Conservation (phyloP, 2,888 invertebrate genomes). For the Zygogramma bicolorata region DNA sequence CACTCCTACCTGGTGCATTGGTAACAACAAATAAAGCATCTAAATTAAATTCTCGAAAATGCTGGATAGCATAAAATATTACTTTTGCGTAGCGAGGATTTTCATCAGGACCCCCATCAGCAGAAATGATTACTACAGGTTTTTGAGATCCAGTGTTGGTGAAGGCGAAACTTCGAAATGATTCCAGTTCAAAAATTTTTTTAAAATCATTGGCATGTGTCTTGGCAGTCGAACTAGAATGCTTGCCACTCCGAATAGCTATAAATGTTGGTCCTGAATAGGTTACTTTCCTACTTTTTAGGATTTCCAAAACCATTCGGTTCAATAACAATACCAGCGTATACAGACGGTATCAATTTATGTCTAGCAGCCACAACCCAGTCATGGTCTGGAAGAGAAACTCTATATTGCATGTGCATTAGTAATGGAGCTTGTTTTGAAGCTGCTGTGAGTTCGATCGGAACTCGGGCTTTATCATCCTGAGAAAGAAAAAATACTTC, state of each 20-base stretch:
- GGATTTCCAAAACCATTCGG: constrained; percentile 49
- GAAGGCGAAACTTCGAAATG: neutral
- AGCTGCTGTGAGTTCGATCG: constrained; percentile 13
- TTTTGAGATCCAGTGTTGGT: neutral
- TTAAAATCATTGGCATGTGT: constrained; percentile 45
- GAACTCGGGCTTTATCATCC: constrained; percentile 14
- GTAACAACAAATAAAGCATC: neutral
- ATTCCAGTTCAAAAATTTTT: neutral
- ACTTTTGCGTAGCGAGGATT: constrained; percentile 46
- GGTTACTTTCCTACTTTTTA: constrained; percentile 58
- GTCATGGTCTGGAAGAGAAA: constrained; percentile 46
- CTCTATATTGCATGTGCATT: constrained; percentile 46
- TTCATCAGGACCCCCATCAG: constrained; percentile 45
- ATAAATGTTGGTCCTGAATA: constrained; percentile 65
- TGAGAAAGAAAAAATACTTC: constrained; percentile 2
- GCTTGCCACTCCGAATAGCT: constrained; percentile 54
- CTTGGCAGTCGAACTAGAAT: constrained; percentile 39
- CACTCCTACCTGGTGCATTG: neutral
- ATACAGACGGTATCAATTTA: constrained; percentile 48
- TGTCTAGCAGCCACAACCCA: constrained; percentile 42
- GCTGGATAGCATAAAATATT: neutral
- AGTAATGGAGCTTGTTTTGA: neutral
- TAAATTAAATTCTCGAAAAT: neutral
- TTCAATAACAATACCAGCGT: constrained; percentile 46
- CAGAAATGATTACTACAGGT: neutral